Base-by-base conservation (phyloP, 2,797 vertebrate species). In the Myripristis jacobus region DNA sequence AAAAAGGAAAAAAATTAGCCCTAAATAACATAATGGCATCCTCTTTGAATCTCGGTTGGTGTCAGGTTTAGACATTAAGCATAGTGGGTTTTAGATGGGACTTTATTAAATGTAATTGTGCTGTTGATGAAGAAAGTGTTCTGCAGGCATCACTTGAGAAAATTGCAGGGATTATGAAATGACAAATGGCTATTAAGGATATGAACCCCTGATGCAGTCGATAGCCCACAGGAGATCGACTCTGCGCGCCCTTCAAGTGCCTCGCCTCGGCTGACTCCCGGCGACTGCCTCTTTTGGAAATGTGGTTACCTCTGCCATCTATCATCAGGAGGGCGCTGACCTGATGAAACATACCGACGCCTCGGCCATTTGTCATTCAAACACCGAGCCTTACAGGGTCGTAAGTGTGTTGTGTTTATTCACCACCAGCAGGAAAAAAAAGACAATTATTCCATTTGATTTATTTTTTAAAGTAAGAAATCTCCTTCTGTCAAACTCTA, bases 71-170 rank as follows among this genome's bases (percentile, higher is more conserved):
- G 60, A 75, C 80, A 80, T 74, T 70, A 80, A 41, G 77, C 80
- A 34, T 41, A 44, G 79, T 70, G 87, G 64, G 71, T 31, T 83
- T 70, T 48, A 73, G 76, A 88, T 82, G 71, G 58, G 81, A 79
- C 66, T 87, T 81, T 90, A 90, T 88, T 88, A 87, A 89, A 81
- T 51, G 71, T 74, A 83, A 87, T 84, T 82, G 70, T 76, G 80
- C 76, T 79, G 81, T 83, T 89, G 79, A 86, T 74, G 54, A 43
- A 70, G 53, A 76, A 80, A 82, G 52, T 18, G 66, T 79, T 83
- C 50, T 48, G 36, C 65, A 51, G 55, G 50, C 51, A 34, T 84
- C 71, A 68, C 43, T 44, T 56, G 66, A 75, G 76, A 59, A 81
- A 80, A 81, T 50, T 70, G 59, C 57, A 56, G 43, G 7, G 50